Percentiles rank a stretch among this genome's conserved stretches.
Conservation (phyloP, 2,797 vertebrate species). For the Squalus acanthias region DNA sequence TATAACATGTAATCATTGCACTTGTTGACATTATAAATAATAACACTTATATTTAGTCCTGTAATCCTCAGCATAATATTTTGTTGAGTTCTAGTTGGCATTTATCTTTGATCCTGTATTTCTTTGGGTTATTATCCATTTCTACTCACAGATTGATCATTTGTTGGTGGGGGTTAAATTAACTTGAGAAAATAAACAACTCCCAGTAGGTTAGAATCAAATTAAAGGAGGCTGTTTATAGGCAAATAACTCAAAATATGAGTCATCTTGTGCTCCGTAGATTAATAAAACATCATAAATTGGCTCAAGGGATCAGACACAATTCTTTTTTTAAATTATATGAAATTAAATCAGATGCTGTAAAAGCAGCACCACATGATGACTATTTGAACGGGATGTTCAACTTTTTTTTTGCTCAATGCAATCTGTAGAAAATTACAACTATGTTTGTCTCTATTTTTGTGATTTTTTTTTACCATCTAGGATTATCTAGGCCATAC, state of each 20-base stretch:
- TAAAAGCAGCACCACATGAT: not conserved
- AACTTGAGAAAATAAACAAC: not conserved
- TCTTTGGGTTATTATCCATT: conserved; percentile 9
- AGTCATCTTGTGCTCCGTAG: not conserved
- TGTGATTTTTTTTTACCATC: not conserved
- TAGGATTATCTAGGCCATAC: not conserved
- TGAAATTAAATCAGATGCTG: not conserved
- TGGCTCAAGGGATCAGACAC: not conserved
- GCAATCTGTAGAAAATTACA: not conserved
- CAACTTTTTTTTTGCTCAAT: not conserved
- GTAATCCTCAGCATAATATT: not conserved
- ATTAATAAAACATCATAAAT: not conserved
- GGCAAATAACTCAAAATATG: not conserved
- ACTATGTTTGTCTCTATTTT: not conserved
- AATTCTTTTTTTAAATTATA: not conserved
- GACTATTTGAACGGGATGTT: not conserved
- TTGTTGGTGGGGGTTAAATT: not conserved
- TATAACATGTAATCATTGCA: not conserved
- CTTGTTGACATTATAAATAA: not conserved
- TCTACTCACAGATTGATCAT: not conserved
- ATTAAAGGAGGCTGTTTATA: not conserved
- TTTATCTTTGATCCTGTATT: not conserved
- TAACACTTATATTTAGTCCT: not conserved
- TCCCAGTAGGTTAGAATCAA: not conserved
- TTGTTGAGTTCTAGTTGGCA: not conserved